Base-by-base conservation (phyloP, 2,888 invertebrate genomes). In the Oxyscelio sp. region DNA sequence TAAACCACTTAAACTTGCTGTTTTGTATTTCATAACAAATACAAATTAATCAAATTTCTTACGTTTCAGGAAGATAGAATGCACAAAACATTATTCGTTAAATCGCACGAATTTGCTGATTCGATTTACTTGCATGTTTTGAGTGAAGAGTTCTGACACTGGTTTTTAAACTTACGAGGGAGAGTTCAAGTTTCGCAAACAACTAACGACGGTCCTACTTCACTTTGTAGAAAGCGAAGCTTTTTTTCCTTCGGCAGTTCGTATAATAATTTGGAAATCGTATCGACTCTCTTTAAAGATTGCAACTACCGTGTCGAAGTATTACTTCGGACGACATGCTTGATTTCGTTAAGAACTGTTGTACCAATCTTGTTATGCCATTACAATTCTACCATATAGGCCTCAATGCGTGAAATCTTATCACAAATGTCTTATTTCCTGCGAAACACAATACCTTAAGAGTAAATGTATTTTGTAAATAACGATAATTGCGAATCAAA, bases 221-320 rank as follows among this genome's bases (percentile, higher is more conserved):
- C 68, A 54, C 65, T 70, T 74, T 70, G 65, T 86, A 86, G 83
- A 86, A 86, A 86, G 86, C 83, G 78, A 74, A 74, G 75, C 77
- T 86, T 86, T 85, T 82, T 85, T 86, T 59, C 75, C 77, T 50
- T 27, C 45, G 66, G 54, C 80, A 70, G 71, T 56, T 78, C 84
- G 70, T 70, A 74, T 63, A 82, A 82, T 79, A 86, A 86, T 86
- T 86, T 86, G 86, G 86, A 84, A 86, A 86, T 86, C 85, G 85
- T 80, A 85, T 77, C 77, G 77, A 66, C 77, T 71, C 79, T 78
- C 79, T 75, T 65, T 61, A 68, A 81, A 77, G 82, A 84, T 86
- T 84, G 84, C 86, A 71, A 73, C 79, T 75, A 84, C 84, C 86
- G 86, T 84, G 77, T 75, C 81, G 84, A 84, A 84, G 79, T 79